Evolutionary conservation across 2,113 vertebrate species (phyloP).

Genomic region (Dicentrarchus labrax): DNA sequence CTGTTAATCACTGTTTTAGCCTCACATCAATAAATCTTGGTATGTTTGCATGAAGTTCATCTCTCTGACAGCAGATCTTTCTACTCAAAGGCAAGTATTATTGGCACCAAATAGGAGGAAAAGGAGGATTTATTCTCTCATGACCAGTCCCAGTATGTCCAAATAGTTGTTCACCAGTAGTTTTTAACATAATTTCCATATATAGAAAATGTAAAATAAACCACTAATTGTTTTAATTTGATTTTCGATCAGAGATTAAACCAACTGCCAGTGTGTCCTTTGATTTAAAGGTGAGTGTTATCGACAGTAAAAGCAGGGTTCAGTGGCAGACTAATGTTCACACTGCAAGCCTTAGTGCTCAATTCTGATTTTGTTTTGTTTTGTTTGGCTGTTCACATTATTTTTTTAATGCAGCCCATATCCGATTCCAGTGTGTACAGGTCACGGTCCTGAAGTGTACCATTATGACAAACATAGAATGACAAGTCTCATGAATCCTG

Average conservation of each 20-base stretch:
- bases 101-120: not conserved
- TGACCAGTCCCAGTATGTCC: not conserved
- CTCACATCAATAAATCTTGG: not conserved
- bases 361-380: too few relatives aligned
- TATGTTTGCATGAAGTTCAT: not conserved
- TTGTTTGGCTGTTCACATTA: too few relatives aligned
- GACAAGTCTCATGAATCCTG: too few relatives aligned
- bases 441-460: too few relatives aligned
- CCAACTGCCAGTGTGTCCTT: not conserved
- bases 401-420: too few relatives aligned
- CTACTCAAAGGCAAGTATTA: not conserved
- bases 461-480: too few relatives aligned
- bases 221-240: not conserved
- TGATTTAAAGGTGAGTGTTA: not conserved
- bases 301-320: not conserved
- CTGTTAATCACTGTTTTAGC: not conserved
- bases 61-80: not conserved
- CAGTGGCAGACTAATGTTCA: too few relatives aligned
- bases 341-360: too few relatives aligned
- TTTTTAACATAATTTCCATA: not conserved
- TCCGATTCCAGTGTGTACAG: too few relatives aligned
- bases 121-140: not conserved
- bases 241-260: not conserved
- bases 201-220: not conserved
- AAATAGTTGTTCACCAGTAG: not conserved